Conservation (phyloP, 2,888 invertebrate species). For the Lordiphosa fenestrarum region DNA sequence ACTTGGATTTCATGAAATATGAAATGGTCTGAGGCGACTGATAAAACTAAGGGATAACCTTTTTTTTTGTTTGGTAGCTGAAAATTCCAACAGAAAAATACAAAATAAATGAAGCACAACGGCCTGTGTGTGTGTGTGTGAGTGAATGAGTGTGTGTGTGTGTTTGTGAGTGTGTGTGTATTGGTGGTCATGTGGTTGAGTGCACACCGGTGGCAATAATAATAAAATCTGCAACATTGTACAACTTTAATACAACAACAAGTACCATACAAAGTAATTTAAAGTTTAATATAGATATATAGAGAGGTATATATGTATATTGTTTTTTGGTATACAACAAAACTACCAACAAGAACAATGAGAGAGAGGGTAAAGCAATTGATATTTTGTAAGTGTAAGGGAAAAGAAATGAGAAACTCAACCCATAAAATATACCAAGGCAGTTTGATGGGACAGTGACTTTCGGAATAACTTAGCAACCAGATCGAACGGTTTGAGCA, state of each 20-base stretch:
- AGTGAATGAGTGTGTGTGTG: constrained; percentile 13
- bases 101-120: constrained; percentile 35
- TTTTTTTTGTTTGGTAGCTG: constrained; percentile 6
- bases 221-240: constrained; percentile 53
- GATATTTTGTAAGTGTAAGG: too few relatives aligned
- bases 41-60: constrained; percentile 15
- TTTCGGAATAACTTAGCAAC: too few relatives aligned
- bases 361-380: constrained; percentile 17
- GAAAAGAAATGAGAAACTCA: too few relatives aligned
- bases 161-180: constrained; percentile 3
- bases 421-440: too few relatives aligned
- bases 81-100: constrained; percentile 7
- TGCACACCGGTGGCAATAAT: constrained; percentile 62
- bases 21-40: constrained; percentile 9
- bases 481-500: too few relatives aligned
- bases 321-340: constrained; percentile 46
- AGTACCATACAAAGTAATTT: constrained; percentile 38
- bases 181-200: constrained; percentile 35
- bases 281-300: constrained; percentile 39
- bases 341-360: constrained; percentile 54
- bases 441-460: too few relatives aligned
- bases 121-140: constrained; percentile 16
- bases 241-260: constrained; percentile 56
- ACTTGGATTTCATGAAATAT: constrained; percentile 14
- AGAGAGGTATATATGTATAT: constrained; percentile 28